Evolutionary conservation across 2,113 vertebrate genomes (phyloP).

Genomic region (Barbus barbus): DNA sequence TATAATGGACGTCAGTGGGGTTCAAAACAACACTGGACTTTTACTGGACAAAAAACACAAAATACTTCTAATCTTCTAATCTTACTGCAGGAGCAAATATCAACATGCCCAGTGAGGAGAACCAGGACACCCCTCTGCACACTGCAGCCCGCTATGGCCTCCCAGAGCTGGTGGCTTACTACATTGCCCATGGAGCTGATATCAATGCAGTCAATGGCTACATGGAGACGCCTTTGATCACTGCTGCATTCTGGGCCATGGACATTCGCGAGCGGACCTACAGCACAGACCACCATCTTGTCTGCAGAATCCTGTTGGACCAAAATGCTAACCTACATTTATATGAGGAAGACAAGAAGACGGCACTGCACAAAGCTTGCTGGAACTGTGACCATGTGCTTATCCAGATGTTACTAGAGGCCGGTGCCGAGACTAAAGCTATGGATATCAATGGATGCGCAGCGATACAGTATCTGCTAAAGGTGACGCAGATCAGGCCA

Average conservation of each 20-base stretch:
- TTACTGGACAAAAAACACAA: not conserved
- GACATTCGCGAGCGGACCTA: conserved; percentile 85
- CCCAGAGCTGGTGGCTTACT: conserved; percentile 84
- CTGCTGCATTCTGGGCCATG: conserved; percentile 87
- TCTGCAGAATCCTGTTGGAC: conserved; percentile 88
- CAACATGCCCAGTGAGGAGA: conserved; percentile 81
- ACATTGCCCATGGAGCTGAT: conserved; percentile 78
- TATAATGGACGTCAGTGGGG: not conserved
- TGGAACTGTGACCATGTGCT: conserved; percentile 94
- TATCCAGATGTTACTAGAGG: conserved; percentile 90
- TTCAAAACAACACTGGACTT: not conserved
- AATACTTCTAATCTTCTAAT: not conserved
- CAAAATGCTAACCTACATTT: conserved; percentile 83
- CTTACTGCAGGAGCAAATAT: conserved; percentile 81
- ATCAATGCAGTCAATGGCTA: conserved; percentile 81
- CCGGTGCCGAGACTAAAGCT: conserved; percentile 80
- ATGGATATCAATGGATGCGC: conserved; percentile 94
- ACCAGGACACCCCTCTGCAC: conserved; percentile 88
- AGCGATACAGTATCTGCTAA: conserved; percentile 89
- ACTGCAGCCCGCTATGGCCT: conserved; percentile 81
- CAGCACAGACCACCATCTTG: conserved; percentile 84
- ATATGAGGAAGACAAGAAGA: conserved; percentile 87
- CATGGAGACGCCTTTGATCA: conserved; percentile 87
- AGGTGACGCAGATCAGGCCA: conserved; percentile 82
- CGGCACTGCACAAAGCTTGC: conserved; percentile 91